Percentiles rank a stretch among this genome's conserved stretches.
These are phyloP conservation scores for Theodoxus fluviatilis DNA, from an alignment of 2,888 invertebrate genomes.

Conservation along the genomic window DNA sequence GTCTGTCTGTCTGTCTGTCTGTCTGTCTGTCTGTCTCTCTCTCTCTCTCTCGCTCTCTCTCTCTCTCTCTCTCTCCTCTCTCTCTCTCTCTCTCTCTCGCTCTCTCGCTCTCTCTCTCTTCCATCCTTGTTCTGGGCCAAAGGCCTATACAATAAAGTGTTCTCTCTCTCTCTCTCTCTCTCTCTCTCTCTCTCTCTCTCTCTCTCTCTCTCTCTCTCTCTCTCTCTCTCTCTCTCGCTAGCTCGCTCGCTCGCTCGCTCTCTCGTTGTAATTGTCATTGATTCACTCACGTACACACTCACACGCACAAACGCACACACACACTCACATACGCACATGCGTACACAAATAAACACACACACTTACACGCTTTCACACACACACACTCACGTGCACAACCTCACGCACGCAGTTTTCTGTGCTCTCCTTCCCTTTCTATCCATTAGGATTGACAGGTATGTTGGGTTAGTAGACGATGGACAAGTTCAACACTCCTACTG, in stretches of 20 bases:
- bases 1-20: not conserved
- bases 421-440: constrained; percentile 2
- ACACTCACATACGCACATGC: constrained; percentile 9
- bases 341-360: constrained; percentile 5
- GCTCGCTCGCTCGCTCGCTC: not conserved
- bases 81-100: not conserved
- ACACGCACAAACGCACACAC: constrained; percentile 12
- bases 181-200: not conserved
- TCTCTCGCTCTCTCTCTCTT: not conserved
- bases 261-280: not conserved
- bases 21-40: not conserved
- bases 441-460: no score
- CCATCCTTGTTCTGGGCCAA: not conserved
- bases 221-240: not conserved
- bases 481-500: no score
- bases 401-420: not conserved
- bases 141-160: no score
- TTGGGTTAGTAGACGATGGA: no score
- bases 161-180: not conserved
- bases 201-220: not conserved
- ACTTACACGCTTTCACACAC: not conserved
- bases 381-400: not conserved
- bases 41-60: not conserved
- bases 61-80: not conserved
- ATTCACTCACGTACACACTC: not conserved